These are phyloP conservation scores for Tenthredo scrophulariae DNA, from an alignment of 2,888 invertebrate genomes.

Conservation along the genomic window DNA sequence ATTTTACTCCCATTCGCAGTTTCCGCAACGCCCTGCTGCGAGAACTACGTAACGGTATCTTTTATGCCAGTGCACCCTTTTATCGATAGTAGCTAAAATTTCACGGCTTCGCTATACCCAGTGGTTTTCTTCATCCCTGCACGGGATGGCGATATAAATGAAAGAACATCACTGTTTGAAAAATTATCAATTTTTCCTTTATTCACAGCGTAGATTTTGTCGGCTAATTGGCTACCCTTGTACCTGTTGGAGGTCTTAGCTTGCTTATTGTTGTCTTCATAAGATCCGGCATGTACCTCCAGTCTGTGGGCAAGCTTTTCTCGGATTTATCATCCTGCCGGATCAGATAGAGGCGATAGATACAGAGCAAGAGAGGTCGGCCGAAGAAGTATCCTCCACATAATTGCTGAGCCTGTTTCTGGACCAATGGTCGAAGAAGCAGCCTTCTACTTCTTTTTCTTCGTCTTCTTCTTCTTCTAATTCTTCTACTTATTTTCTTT, in stretches of 20 bases:
- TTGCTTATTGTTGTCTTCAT: conserved; percentile 39
- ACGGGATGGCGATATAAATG: too few species aligned
- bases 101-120: background rate
- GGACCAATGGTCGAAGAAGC: background rate
- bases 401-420: conserved; percentile 32
- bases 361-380: background rate
- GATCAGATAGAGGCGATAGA: conserved; percentile 35
- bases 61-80: conserved; percentile 7
- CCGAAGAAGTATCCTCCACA: conserved; percentile 2
- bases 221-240: conserved; percentile 32
- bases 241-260: conserved; percentile 13
- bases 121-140: too few species aligned
- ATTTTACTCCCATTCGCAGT: conserved; percentile 36
- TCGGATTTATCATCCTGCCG: background rate
- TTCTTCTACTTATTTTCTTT: background rate
- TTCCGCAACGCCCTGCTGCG: background rate
- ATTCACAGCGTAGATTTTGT: background rate
- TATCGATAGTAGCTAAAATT: conserved; percentile 37
- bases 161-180: background rate
- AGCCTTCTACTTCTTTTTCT: background rate
- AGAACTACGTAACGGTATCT: conserved; percentile 26
- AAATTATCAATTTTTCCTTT: background rate
- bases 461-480: background rate
- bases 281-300: conserved; percentile 29
- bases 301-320: conserved; percentile 27